Conservation (phyloP, 2,113 vertebrate genomes). For the Myxocyprinus asiaticus region DNA sequence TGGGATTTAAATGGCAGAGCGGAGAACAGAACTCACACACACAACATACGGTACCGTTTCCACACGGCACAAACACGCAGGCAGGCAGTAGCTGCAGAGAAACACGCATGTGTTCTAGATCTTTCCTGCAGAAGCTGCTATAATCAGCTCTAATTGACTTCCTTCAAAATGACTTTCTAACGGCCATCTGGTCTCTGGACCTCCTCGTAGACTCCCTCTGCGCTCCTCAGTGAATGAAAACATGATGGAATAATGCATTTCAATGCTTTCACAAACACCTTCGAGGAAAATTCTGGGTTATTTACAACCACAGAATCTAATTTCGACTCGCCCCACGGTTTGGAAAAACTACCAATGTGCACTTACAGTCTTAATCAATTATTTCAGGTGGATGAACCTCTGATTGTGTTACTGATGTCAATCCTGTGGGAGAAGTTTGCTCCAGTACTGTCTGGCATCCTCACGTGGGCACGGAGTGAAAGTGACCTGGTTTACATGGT, state of each 20-base stretch:
- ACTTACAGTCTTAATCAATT: background rate
- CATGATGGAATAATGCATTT: background rate
- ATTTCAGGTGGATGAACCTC: too few species aligned
- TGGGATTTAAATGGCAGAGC: constrained; percentile 72
- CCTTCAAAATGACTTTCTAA: constrained; percentile 81
- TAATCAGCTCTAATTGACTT: constrained; percentile 88
- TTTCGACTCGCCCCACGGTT: too few species aligned
- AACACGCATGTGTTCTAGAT: constrained; percentile 82
- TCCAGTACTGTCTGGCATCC: too few species aligned
- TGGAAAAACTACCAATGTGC: too few species aligned
- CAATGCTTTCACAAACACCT: background rate
- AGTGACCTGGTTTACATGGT: too few species aligned
- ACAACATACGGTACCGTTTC: background rate
- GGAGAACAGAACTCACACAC: constrained; percentile 67
- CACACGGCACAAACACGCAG: constrained; percentile 55
- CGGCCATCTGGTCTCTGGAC: constrained; percentile 80
- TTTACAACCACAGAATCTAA: background rate
- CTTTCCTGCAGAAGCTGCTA: constrained; percentile 75
- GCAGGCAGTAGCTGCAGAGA: constrained; percentile 86
- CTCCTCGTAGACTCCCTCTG: constrained; percentile 60
- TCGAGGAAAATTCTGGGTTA: background rate
- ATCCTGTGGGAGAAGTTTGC: too few species aligned
- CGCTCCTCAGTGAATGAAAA: background rate
- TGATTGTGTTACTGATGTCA: too few species aligned
- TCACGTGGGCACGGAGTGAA: too few species aligned